These are phyloP conservation scores for Cherax destructor DNA, from an alignment of 1,140 invertebrate genomes.

Conservation along the genomic window DNA sequence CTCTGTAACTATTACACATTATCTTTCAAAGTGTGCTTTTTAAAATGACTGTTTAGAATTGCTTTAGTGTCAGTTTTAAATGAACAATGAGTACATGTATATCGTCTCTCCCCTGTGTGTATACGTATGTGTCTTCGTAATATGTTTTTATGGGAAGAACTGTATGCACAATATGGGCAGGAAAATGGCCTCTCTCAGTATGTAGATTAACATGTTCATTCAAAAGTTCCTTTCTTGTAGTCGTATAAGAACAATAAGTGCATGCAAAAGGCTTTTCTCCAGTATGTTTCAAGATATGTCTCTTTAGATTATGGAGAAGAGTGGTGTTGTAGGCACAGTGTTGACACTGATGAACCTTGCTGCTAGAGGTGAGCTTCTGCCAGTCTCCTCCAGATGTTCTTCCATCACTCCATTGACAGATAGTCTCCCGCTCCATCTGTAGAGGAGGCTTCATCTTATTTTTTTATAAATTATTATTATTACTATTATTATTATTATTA, in stretches of 20 bases:
- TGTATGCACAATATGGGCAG: conserved; percentile 42
- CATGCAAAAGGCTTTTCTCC: conserved; percentile 47
- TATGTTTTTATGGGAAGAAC: conserved; percentile 38
- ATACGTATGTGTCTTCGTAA: conserved; percentile 33
- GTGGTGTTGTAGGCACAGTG: conserved; percentile 46
- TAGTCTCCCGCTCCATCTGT: conserved; percentile 47
- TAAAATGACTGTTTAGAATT: conserved; percentile 16
- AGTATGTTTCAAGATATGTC: conserved; percentile 48
- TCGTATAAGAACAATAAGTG: conserved; percentile 36
- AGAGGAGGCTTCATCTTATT: conserved; percentile 54
- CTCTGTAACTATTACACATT: not conserved
- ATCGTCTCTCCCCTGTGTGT: conserved; percentile 27
- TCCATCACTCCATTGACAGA: conserved; percentile 30
- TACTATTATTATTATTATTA: too few species aligned
- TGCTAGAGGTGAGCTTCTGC: conserved; percentile 10
- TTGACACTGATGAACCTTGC: conserved; percentile 46
- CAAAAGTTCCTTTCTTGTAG: conserved; percentile 37
- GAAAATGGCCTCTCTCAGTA: conserved; percentile 28
- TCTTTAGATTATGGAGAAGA: conserved; percentile 49
- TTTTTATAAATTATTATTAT: not conserved
- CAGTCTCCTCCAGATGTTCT: conserved; percentile 19
- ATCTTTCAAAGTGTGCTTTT: not conserved
- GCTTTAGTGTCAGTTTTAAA: conserved; percentile 24
- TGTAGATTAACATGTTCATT: conserved; percentile 37
- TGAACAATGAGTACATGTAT: conserved; percentile 15